Evolutionary conservation across 2,113 vertebrate species (phyloP).

Genomic region (Serilophus lunatus): DNA sequence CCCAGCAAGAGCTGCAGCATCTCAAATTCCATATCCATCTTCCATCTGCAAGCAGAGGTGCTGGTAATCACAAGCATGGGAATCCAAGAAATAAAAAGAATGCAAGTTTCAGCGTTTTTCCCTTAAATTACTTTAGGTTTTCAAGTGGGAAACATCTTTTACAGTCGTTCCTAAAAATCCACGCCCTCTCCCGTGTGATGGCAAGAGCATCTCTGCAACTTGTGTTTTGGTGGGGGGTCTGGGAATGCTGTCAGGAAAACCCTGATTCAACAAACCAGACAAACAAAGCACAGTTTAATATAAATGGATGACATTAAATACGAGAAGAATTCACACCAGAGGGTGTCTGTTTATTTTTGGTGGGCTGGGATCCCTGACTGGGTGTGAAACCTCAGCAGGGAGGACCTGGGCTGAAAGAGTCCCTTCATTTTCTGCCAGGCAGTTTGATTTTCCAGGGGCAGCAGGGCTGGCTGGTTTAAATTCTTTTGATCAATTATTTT

Average conservation of each 20-base stretch:
- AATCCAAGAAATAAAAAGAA: neutral
- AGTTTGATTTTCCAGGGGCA: neutral
- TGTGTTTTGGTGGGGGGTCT: accelerated
- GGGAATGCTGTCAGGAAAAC: accelerated
- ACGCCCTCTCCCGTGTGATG: accelerated
- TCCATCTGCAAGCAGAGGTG: neutral
- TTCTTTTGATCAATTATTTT: neutral
- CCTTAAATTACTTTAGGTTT: neutral
- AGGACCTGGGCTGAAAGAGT: neutral
- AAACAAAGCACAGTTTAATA: neutral
- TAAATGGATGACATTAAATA: neutral
- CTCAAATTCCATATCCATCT: accelerated
- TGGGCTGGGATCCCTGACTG: neutral
- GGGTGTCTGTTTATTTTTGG: neutral
- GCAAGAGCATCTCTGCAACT: neutral
- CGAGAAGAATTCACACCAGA: neutral
- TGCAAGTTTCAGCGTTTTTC: neutral
- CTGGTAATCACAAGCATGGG: no score
- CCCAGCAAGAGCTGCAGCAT: neutral
- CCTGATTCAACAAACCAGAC: neutral
- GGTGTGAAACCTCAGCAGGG: neutral
- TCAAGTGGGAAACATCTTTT: neutral
- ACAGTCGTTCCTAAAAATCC: neutral
- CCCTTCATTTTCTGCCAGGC: neutral
- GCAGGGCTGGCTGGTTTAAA: neutral